Evolutionary conservation across 2,113 vertebrate genomes (phyloP).

Genomic region (Aspidoscelis tigris): DNA sequence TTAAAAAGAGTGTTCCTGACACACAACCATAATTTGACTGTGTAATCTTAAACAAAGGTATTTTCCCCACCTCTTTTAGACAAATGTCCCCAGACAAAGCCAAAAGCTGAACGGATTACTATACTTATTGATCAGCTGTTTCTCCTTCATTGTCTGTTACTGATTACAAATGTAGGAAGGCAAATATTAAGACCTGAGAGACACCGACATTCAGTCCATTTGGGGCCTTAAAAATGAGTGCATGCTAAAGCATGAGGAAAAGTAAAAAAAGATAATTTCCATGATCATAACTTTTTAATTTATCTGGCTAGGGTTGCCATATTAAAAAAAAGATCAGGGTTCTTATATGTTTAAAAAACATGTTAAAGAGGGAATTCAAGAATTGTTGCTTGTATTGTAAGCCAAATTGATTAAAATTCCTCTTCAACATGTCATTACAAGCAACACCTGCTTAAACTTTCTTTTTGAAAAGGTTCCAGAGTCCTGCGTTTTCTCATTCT

Average conservation of each 20-base stretch:
- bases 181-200: background rate
- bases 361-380: no score
- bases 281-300: background rate
- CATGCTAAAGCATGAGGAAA: background rate
- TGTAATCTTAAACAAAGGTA: background rate
- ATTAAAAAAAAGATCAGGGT: no score
- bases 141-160: background rate
- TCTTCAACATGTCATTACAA: no score
- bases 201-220: background rate
- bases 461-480: no score
- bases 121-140: background rate
- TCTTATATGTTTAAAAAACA: no score
- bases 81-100: background rate
- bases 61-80: background rate
- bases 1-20: constrained; percentile 49
- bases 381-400: no score
- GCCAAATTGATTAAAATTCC: no score
- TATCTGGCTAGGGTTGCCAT: no score
- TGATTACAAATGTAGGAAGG: background rate
- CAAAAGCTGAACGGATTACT: background rate
- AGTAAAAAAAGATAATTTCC: background rate
- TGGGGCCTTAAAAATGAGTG: background rate
- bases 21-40: constrained; percentile 26
- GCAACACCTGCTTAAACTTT: background rate
- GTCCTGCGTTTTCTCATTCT: no score